Conservation (phyloP, 2,113 vertebrate genomes). For the Hucho hucho region DNA sequence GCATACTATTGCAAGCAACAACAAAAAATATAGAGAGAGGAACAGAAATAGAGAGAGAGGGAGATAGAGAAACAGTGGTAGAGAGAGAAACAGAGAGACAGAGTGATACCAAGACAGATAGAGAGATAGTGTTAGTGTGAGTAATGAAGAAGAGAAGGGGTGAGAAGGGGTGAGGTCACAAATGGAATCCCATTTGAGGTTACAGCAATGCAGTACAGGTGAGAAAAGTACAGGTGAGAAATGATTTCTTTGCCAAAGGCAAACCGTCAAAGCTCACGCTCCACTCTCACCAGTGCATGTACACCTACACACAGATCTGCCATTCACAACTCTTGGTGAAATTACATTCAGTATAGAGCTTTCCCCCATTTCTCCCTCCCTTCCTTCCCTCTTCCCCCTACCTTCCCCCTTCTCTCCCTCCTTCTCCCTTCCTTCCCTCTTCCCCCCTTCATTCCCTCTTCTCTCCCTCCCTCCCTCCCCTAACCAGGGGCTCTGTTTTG, state of each 20-base stretch:
- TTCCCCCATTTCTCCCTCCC: too few relatives aligned
- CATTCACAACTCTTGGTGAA: not conserved
- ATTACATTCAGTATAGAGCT: not conserved
- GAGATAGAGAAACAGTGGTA: slow-evolving; percentile 16
- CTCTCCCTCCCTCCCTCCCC: too few relatives aligned
- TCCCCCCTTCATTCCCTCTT: too few relatives aligned
- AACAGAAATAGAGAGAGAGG: slow-evolving; percentile 4
- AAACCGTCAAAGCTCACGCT: too few relatives aligned
- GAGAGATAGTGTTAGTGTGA: not conserved
- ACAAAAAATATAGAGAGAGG: not conserved
- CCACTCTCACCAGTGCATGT: slow-evolving; percentile 36
- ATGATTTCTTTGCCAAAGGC: too few relatives aligned
- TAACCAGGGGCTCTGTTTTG: not conserved
- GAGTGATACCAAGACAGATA: not conserved
- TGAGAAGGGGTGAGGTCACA: not conserved
- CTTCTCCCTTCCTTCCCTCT: too few relatives aligned
- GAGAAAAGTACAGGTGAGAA: not conserved
- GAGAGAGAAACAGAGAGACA: not conserved
- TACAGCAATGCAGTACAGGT: not conserved
- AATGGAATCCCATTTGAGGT: too few relatives aligned
- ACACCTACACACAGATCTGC: slow-evolving; percentile 46
- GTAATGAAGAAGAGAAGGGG: too few relatives aligned
- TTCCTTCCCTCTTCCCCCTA: not conserved
- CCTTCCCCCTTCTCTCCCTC: not conserved
- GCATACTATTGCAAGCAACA: not conserved